Evolutionary conservation across 1,140 invertebrate species (phyloP), one percentile per base, ranked within the genome.

Genomic region (Ceratina calcarata): DNA sequence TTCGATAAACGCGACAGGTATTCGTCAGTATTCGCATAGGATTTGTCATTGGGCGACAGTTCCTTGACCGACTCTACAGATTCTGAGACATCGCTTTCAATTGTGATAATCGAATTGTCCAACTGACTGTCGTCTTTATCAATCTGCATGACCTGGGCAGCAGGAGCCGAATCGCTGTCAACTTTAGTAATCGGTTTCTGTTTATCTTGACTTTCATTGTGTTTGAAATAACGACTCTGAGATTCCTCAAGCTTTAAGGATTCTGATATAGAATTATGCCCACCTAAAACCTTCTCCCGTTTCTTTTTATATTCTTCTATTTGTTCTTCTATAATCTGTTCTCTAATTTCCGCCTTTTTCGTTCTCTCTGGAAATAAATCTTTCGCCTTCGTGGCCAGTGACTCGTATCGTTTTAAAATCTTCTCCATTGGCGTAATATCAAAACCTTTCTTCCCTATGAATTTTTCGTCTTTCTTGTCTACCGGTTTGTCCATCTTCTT

Each of bases 281-380:
- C 77, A 16, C 92, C 92, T 22, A 93, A 68, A 65, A 93, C 82
- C 75, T 92, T 90, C 66, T 92, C 92, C 4, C 92, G 87, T 55
- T 90, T 92, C 70, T 90, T 92, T 77, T 93, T 93, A 64, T 93
- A 93, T 66, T 92, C 88, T 70, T 93, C 92, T 20, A 93, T 93
- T 87, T 93, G 91, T 62, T 93, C 87, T 32, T 92, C 92, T 27
- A 93, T 93, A 75, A 89, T 91, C 61, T 86, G 89, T 67, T 90
- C 89, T 74, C 90, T 65, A 22, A 85, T 81, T 70, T 90, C 88
- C 16, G 81, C 32, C 22, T 83, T 83, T 65, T 86, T 87, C 16
- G 75, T 45, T 37, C 87, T 80, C 16, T 90, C 86, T 3, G 81
- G 58, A 72, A 84, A 86, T 15, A 87, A 81, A 72, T 92, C 90